Evolutionary conservation across 1,140 invertebrate genomes (phyloP), one percentile per base, ranked within the genome.

Genomic region (Melanaphis sacchari): DNA sequence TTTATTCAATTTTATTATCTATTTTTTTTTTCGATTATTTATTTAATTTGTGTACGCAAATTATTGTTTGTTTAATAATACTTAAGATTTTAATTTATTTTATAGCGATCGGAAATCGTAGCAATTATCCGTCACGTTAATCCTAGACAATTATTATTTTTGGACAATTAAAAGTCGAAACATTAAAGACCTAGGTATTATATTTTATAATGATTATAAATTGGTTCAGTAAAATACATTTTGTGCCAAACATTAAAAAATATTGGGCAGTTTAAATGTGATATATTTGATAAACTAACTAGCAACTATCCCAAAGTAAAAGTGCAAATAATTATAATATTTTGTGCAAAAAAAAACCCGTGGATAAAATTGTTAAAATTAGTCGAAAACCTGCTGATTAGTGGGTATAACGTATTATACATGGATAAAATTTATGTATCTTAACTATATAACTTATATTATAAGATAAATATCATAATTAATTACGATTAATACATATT

Each of bases 41-140:
- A 93, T 93, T 93, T 85, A 85, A 93, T 93, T 93, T 85, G 76
- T 93, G 81, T 54, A 85, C 40, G 43, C 91, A 93, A 93, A 84
- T 85, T 84, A 82, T 93, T 93, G 91, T 93, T 93, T 85, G 41
- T 93, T 93, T 85, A 84, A 93, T 93, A 52, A 93, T 93, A 52
- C 85, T 93, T 93, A 54, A 93, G 46, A 93, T 92, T 92, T 92
- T 81, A 93, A 93, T 93, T 84, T 85, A 85, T 40, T 59, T 59
- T 90, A 66, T 66, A 59, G 88, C 38, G 46, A 54, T 54, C 49
- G 41, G 11, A 93, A 84, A 40, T 85, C 81, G 46, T 85, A 84
- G 38, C 26, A 40, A 38, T 41, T 84, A 40, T 85, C 38, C 38
- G 9, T 21, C 43, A 49, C 81, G 43, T 84, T 84, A n/a, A 93